A percentile compares a stretch with the other conserved stretches of the same genome.
Conservation (phyloP, 2,113 vertebrate species). For the Seriola aureovittata region DNA sequence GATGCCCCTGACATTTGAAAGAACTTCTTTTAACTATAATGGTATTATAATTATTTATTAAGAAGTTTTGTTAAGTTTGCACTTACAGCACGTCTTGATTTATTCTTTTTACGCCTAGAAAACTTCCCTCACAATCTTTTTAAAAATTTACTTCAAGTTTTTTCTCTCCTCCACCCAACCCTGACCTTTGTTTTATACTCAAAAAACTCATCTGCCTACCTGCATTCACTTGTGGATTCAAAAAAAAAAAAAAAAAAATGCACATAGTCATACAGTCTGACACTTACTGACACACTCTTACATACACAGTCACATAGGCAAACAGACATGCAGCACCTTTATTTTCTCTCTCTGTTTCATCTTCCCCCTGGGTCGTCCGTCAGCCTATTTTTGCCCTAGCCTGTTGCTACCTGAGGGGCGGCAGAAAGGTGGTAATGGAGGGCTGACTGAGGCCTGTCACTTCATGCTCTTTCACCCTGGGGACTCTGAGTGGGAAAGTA, state of each 20-base stretch:
- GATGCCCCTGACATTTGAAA: constrained; percentile 55
- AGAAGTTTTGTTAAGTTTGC: constrained; percentile 39
- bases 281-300: constrained; percentile 34
- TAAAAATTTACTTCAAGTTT: background rate
- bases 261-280: constrained; percentile 17
- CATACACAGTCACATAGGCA: constrained; percentile 34
- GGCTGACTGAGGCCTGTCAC: constrained; percentile 84
- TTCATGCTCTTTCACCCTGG: constrained; percentile 83
- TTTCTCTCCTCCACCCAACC: background rate
- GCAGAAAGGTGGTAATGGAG: constrained; percentile 85
- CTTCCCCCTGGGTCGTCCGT: constrained; percentile 52
- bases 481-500: constrained; percentile 84
- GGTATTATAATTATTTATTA: constrained; percentile 57
- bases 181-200: constrained; percentile 22
- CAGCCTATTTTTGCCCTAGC: constrained; percentile 75
- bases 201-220: constrained; percentile 21
- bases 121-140: constrained; percentile 8
- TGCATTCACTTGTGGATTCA: constrained; percentile 40
- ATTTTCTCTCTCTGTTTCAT: constrained; percentile 51
- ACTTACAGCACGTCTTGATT: background rate
- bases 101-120: background rate
- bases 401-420: constrained; percentile 76
- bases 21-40: constrained; percentile 33
- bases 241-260: constrained; percentile 9
- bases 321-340: constrained; percentile 53